Conservation (phyloP, 1,140 invertebrate genomes). For the Neotoxoptera formosana region DNA sequence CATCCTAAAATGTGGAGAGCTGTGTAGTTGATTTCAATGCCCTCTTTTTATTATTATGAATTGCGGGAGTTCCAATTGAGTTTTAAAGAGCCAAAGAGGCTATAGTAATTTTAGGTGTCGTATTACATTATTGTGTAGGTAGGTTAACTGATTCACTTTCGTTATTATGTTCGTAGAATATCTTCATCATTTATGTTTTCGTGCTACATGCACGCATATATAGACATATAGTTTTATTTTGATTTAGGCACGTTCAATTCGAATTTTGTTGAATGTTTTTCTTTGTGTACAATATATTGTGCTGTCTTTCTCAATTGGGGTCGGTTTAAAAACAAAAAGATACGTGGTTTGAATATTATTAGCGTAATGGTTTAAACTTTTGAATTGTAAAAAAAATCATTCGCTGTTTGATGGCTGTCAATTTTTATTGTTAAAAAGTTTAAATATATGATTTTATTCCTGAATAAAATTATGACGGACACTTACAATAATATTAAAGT, state of each 20-base stretch:
- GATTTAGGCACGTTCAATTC: slow-evolving; percentile 32
- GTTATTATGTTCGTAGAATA: background rate
- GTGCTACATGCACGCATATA: background rate
- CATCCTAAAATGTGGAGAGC: background rate
- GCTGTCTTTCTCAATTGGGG: background rate
- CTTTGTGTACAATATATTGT: background rate
- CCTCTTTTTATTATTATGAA: background rate
- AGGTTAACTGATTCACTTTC: background rate
- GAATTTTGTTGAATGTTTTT: background rate
- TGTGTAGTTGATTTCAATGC: background rate
- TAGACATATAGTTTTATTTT: background rate
- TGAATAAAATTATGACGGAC: background rate
- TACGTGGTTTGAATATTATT: background rate
- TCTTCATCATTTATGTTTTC: background rate
- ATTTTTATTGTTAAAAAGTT: background rate
- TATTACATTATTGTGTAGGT: background rate
- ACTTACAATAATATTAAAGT: background rate
- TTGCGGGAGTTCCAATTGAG: background rate
- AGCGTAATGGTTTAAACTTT: background rate
- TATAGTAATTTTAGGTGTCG: slow-evolving; percentile 26
- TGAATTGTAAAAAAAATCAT: background rate
- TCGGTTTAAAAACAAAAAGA: background rate
- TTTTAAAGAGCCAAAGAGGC: background rate
- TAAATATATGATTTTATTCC: background rate
- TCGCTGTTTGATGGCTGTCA: background rate